Evolutionary conservation across 2,113 vertebrate genomes (phyloP), one percentile per base, ranked within the genome.

Genomic region (Numenius arquata): DNA sequence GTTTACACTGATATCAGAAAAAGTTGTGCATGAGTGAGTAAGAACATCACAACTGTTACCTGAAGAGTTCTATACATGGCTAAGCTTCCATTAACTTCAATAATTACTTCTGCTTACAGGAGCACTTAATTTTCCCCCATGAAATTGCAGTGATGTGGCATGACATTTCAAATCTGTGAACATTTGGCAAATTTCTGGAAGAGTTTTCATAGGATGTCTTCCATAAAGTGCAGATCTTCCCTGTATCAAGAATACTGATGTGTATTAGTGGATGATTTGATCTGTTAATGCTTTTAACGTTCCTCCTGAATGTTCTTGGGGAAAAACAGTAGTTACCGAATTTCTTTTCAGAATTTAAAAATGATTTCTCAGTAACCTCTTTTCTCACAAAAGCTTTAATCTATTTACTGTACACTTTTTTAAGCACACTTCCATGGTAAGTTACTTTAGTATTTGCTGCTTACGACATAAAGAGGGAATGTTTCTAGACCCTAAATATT

Each of bases 401-500:
- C 47, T 93, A 38, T 86, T 65, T 72, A 61, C 40, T 75, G n/a
- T 65, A 48, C 26, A 58, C 40, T 70, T 89, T 74, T 91, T 90
- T 11, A 85, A 93, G 41, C 34, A 94, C 26, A 36, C 65, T 96
- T 91, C 67, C 85, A 96, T 36, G 83, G 47, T 72, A 87, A 96
- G 38, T 94, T 85, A 84, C 92, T 97, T 97, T 56, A 50, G 40
- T 88, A 93, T 95, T 96, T 98, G 59, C 81, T 97, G 66, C 86
- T 97, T 96, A 89, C 2, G 8, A 97, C 91, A 95, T 90, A 97
- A 91, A 72, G 85, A 89, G 90, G 61, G 88, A 96, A 89, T 96
- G 82, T 95, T 97, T 97, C 78, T 90, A 95, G 68, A 91, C 56
- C 67, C 88, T 97, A 91, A 93, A 95, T 98, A 96, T 97, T 98